Percentiles rank a stretch among this genome's conserved stretches.
Evolutionary conservation across 2,888 invertebrate genomes (phyloP).

Genomic region (Harpalus rubripes): DNA sequence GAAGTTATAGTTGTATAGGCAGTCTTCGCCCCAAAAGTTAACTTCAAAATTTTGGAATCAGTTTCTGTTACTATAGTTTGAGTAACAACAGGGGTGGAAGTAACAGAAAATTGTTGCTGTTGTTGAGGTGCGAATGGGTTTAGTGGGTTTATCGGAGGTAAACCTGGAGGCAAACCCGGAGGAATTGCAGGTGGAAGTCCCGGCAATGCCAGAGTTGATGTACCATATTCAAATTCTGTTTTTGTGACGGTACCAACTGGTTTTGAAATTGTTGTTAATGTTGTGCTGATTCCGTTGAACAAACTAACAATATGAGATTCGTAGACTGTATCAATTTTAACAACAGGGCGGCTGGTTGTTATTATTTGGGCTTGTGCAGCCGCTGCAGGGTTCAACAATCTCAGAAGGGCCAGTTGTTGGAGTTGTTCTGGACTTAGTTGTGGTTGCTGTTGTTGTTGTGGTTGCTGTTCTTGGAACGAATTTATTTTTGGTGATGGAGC

Average conservation of each 20-base stretch:
- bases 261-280: constrained; percentile 88
- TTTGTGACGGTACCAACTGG: constrained; percentile 88
- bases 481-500: constrained; percentile 72
- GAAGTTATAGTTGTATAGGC: constrained; percentile 92
- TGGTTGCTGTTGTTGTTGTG: constrained; percentile 77
- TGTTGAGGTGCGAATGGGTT: constrained; percentile 79
- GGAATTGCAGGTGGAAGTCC: constrained; percentile 74
- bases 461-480: constrained; percentile 70
- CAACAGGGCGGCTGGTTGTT: constrained; percentile 88
- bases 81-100: constrained; percentile 89
- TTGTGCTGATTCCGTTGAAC: constrained; percentile 86
- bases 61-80: constrained; percentile 89
- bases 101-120: constrained; percentile 85
- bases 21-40: constrained; percentile 95
- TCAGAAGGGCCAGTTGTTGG: constrained; percentile 86
- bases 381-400: constrained; percentile 85
- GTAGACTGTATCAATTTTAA: constrained; percentile 88
- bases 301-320: constrained; percentile 91
- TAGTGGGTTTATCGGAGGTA: constrained; percentile 78
- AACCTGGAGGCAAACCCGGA: constrained; percentile 74
- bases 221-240: constrained; percentile 88
- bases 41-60: constrained; percentile 89
- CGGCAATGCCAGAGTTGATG: constrained; percentile 82
- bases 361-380: constrained; percentile 83
- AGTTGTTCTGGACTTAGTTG: constrained; percentile 85